Base-by-base conservation (phyloP, 2,113 vertebrate species). In the Otis tarda region DNA sequence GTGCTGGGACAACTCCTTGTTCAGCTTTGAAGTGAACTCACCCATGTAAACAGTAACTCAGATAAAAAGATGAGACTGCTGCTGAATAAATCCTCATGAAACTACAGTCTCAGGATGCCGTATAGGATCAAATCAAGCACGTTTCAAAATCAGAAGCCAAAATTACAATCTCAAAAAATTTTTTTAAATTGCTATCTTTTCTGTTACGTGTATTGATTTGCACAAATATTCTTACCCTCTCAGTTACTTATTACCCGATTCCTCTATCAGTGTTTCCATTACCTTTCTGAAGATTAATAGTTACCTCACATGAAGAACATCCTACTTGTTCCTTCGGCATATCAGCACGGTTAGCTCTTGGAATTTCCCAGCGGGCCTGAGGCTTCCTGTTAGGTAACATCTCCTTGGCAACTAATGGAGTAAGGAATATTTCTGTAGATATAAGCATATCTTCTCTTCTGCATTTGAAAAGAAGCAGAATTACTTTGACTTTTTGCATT, bases 401-500 rank as follows among this genome's bases (percentile, higher is more conserved):
- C 92, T 78, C 92, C 88, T 61, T 91, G 83, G 53, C 65, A 87
- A 94, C 83, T 78, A 87, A 83, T 67, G 78, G 55, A 73, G 33
- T 6, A 4, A 47, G 79, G 79, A 73, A 56, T 17, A 65, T 77
- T 83, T 71, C 83, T 49, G 64, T 50, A 90, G 92, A n/a, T 45
- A 65, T 0, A 21, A 65, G 37, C 64, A 4, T 20, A 55, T 70
- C 47, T 70, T 68, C 41, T 50, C 35, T 43, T 77, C 87, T 71
- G 70, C 5, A 0, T 43, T 90, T 64, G n/a, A 47, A 77, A 81
- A 76, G 87, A 56, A 59, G 56, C 69, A 90, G 81, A 57, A 70
- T 53, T 59, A 56, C 85, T 83, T 31, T 63, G 61, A 56, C 41
- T 69, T 52, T n/a, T 27, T 81, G 37, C 50, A 53, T 81, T 57